A percentile compares a stretch with the other conserved stretches of the same genome.
Evolutionary conservation across 2,113 vertebrate species (phyloP).

Genomic region (Rhynchopsitta pachyrhyncha): DNA sequence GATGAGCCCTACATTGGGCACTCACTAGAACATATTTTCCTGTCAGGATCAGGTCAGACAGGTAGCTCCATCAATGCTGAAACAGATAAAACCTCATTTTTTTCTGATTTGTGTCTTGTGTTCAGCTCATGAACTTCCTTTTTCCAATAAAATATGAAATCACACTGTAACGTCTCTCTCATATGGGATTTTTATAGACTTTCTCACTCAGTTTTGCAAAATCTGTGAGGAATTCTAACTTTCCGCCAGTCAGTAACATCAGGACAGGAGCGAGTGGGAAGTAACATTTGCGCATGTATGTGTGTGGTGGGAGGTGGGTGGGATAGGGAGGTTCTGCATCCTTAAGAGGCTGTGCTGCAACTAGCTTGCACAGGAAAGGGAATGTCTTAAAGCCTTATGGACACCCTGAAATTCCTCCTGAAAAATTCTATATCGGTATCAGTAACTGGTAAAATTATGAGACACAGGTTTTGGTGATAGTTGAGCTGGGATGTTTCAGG

Average conservation of each 20-base stretch:
- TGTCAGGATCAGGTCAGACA: neutral
- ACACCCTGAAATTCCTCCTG: neutral
- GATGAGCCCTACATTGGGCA: neutral
- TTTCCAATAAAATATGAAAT: neutral
- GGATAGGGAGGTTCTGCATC: neutral
- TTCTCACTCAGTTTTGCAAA: neutral
- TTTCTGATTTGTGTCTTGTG: neutral
- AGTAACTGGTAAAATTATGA: neutral
- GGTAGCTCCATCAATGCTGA: neutral
- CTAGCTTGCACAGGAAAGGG: neutral
- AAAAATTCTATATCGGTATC: neutral
- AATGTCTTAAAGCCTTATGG: neutral
- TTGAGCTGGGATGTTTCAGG: neutral
- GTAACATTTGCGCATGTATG: neutral
- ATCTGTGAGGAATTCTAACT: neutral
- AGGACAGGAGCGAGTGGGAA: neutral
- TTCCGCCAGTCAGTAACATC: neutral
- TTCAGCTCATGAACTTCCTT: neutral
- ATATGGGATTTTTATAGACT: neutral
- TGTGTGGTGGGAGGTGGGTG: rapidly evolving
- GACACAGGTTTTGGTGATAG: neutral
- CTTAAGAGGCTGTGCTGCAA: neutral
- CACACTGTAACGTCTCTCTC: neutral
- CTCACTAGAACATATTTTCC: neutral
- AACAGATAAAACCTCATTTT: neutral